phyloP scores from a whole-genome alignment of 2,797 vertebrate species.

The Bovichtus diacanthus region DNA sequence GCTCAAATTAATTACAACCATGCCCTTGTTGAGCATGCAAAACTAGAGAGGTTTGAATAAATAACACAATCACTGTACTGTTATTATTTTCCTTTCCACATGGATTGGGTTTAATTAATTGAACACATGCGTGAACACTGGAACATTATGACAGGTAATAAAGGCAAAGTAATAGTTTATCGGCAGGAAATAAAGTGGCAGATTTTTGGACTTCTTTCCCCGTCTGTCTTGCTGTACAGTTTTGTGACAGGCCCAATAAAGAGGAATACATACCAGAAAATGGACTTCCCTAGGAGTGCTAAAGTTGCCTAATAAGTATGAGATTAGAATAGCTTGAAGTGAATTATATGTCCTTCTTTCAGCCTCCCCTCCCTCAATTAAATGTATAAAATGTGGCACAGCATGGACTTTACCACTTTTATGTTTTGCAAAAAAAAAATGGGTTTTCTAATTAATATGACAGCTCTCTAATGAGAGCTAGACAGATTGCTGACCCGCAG shows the following conservation, averaged over 20 bases:
- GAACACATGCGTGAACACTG: constrained; percentile 51
- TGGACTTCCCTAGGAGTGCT: constrained; percentile 27
- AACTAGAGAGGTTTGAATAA: constrained; percentile 41
- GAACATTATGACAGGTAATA: constrained; percentile 60
- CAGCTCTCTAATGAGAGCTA: constrained; percentile 52
- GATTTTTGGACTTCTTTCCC: constrained; percentile 16
- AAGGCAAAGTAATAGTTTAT: constrained; percentile 42
- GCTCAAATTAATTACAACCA: constrained; percentile 73
- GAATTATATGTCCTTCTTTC: constrained; percentile 36
- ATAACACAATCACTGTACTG: constrained; percentile 50
- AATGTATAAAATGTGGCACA: constrained; percentile 18
- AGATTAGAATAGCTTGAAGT: constrained; percentile 48
- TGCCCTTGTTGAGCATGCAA: constrained; percentile 69
- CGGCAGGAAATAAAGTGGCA: constrained; percentile 40
- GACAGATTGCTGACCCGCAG: constrained; percentile 58
- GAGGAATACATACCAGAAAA: constrained; percentile 30
- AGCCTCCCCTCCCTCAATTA: background rate
- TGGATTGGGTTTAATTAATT: constrained; percentile 69
- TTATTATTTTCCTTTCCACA: constrained; percentile 56
- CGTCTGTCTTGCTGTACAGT: background rate
- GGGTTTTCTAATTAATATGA: constrained; percentile 33
- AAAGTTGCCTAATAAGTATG: constrained; percentile 34
- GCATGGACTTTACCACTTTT: constrained; percentile 14
- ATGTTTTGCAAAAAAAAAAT: constrained; percentile 26
- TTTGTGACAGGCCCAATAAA: constrained; percentile 20